Base-by-base conservation (phyloP, 2,797 vertebrate genomes). In the Potorous gilbertii region DNA sequence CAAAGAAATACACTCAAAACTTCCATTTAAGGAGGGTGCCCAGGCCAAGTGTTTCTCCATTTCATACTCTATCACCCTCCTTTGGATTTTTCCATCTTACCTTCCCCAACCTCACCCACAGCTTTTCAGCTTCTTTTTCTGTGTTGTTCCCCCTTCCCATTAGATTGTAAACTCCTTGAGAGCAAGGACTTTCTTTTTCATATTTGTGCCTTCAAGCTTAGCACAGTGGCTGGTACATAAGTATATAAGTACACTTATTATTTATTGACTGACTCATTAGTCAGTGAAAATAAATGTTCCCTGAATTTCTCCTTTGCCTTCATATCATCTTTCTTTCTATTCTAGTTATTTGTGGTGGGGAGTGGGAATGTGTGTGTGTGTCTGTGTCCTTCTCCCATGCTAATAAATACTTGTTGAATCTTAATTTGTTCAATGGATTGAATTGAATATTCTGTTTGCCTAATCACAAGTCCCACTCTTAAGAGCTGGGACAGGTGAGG, bases 401-500 rank as follows among this genome's bases (percentile, higher is more conserved):
- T 87, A 87, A 87, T 87, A 87, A 50, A 87, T 87, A 87, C 74
- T 87, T 87, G 74, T 50, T 46, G 74, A 87, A 50, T 87, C 40
- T 87, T 87, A 87, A 87, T 50, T 54, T 90, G 5, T 40, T 21
- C 0, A 21, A 4, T 59, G 55, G 40, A 91, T 28, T 91, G 56
- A 94, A 18, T 8, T 6, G 18, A 95, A 40, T 13, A 27, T 34
- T 92, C 91, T 74, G 89, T 95, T 74, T 95, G 94, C n/a, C 74
- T 97, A 94, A 97, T 97, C 96, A 97, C 94, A 96, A 97, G 94
- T 96, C 96, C 59, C 56, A 93, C 90, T 96, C 94, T 94, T 92
- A 40, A 94, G 91, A 55, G n/a, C 90, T 46, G 21, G 54, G 91
- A 57, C 55, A 95, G 89, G 74, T 95, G 93, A 95, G 92, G 94